A percentile compares a stretch with the other conserved stretches of the same genome.
These are phyloP conservation scores for Scalopus aquaticus DNA, from an alignment of 2,113 vertebrate species.

Conservation along the genomic window DNA sequence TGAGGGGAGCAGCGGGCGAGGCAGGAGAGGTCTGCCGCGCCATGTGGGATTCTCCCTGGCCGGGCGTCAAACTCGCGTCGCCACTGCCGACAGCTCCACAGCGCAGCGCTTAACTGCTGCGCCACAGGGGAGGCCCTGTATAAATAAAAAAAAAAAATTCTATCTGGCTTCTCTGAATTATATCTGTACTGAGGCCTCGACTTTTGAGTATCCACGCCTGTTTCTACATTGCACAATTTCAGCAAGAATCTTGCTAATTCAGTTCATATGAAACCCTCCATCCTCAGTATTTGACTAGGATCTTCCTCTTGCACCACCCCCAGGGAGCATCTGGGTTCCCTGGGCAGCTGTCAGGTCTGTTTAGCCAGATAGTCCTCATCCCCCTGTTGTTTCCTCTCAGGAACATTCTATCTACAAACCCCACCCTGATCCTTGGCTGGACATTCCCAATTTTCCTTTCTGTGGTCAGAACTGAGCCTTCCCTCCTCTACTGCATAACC, in stretches of 20 bases:
- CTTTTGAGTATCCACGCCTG: neutral
- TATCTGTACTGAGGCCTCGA: neutral
- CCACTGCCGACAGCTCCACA: too few species aligned
- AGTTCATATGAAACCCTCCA: neutral
- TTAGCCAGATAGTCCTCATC: neutral
- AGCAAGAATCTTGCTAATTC: neutral
- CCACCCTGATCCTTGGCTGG: neutral
- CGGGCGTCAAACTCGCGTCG: too few species aligned
- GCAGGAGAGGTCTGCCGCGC: too few species aligned
- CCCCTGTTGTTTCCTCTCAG: neutral
- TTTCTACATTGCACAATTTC: neutral
- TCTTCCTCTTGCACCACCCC: neutral
- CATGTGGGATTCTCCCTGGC: too few species aligned
- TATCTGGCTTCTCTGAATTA: neutral
- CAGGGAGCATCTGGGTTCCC: neutral
- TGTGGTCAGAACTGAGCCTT: neutral
- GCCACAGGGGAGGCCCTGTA: too few species aligned
- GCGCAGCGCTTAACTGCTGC: too few species aligned
- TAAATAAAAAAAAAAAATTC: too few species aligned
- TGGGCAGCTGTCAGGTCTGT: neutral
- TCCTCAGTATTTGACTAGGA: too few species aligned
- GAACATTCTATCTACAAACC: neutral
- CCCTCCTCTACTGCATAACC: neutral
- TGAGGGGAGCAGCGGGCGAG: too few species aligned
- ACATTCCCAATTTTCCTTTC: neutral